Evolutionary conservation across 2,888 invertebrate genomes (phyloP), one percentile per base, ranked within the genome.

Genomic region (Cataglyphis cursor): DNA sequence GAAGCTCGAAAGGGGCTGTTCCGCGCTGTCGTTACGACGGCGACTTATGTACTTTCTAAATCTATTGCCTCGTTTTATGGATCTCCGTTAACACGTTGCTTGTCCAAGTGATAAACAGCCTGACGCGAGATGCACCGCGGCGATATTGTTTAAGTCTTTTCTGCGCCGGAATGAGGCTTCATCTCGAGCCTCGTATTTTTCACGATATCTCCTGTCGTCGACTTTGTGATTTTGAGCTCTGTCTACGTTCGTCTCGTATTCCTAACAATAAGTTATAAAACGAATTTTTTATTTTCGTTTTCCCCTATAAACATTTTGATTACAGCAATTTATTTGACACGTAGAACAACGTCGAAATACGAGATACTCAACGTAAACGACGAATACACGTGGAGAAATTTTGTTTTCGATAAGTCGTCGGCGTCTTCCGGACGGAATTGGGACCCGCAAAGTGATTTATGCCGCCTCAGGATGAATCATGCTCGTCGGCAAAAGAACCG

Each of bases 381-480:
- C 74, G 68, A 78, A 80, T 81, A 75, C 82, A 89, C 82, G 72
- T 41, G 85, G 87, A 88, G 90, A 90, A 90, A 90, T 90, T 90
- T 86, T 83, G 87, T 91, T 92, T 91, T 88, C 89, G 90, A 91
- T 89, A 89, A 91, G 83, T 90, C 88, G 89, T 87, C 89, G 89
- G 84, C 85, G 80, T 89, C 87, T 89, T 88, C 85, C 86, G 85
- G 82, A 86, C 82, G 88, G 87, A 87, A 89, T 89, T 87, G 91
- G 90, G 87, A 87, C 83, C 85, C 89, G 83, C 85, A 51, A 86
- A 89, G 89, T 93, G 91, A 92, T 92, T 93, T 92, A 92, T 91
- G 88, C 90, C 86, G 83, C 85, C 86, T 85, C 83, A 86, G 84
- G 90, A 92, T 94, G 93, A 94, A 93, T 93, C 94, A 93, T 93